These are phyloP conservation scores for Rhagoletis pomonella DNA, from an alignment of 1,140 invertebrate species.

Conservation along the genomic window DNA sequence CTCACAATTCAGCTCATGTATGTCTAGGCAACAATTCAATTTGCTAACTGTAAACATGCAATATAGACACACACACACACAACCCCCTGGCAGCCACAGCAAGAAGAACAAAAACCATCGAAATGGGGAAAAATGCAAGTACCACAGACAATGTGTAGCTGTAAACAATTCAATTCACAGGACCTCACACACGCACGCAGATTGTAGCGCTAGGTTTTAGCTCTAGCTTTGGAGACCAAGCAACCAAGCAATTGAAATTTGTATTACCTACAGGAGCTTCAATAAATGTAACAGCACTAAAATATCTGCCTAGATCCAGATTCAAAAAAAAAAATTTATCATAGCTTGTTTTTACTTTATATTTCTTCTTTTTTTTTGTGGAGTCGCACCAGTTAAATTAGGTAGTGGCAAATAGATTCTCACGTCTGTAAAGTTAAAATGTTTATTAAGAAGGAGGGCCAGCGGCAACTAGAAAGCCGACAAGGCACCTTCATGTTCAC, in stretches of 20 bases:
- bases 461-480: background rate
- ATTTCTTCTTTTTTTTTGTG: background rate
- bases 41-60: conserved; percentile 49
- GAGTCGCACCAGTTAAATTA: background rate
- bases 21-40: conserved; percentile 49
- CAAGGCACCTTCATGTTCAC: background rate
- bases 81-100: background rate
- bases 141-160: background rate
- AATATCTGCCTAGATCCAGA: background rate
- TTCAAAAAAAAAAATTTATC: too few species aligned
- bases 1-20: conserved; percentile 19
- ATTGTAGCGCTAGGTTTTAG: background rate
- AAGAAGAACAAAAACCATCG: background rate
- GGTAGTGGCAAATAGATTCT: background rate
- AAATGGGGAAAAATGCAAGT: background rate
- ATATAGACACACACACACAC: too few species aligned
- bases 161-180: conserved; percentile 33
- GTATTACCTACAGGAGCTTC: background rate
- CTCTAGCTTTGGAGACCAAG: background rate
- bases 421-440: conserved; percentile 15
- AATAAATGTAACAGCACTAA: background rate
- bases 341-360: background rate
- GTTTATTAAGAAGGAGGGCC: conserved; percentile 9
- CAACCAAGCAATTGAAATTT: background rate
- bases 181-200: conserved; percentile 22